Evolutionary conservation across 53 echinoderm and acorn worm genomes (phyloP).

Genomic region (Holothuria leucospilota): DNA sequence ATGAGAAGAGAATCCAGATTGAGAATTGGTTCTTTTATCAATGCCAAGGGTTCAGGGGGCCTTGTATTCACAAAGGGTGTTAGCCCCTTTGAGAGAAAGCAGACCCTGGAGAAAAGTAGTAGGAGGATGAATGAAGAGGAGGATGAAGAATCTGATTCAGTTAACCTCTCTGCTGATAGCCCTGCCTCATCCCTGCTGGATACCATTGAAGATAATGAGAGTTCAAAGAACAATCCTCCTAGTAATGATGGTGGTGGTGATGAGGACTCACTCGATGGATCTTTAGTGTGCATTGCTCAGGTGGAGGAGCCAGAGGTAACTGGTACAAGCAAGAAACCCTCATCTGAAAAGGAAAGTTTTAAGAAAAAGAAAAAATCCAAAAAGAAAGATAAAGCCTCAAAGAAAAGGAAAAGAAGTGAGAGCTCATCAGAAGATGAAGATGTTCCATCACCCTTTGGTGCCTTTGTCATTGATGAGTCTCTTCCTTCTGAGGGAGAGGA

Average conservation of each 20-base stretch:
- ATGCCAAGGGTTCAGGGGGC: conserved; percentile 12
- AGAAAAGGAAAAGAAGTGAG: conserved; percentile 14
- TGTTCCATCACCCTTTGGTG: not conserved
- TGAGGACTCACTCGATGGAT: not conserved
- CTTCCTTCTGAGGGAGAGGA: conserved; percentile 34
- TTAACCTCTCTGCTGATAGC: not conserved
- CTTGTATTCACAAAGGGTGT: conserved; percentile 14
- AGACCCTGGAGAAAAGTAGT: not conserved
- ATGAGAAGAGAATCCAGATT: conserved; percentile 2
- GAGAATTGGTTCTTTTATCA: conserved; percentile 6
- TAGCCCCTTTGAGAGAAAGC: not conserved
- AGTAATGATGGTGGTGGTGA: not conserved
- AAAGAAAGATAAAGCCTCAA: conserved; percentile 17
- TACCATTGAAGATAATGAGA: conserved; percentile 36
- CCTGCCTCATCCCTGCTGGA: not conserved
- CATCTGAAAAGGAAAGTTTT: not conserved
- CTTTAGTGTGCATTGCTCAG: not conserved
- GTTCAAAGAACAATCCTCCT: conserved; percentile 1
- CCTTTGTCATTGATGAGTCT: conserved; percentile 1
- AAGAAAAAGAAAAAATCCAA: conserved; percentile 21
- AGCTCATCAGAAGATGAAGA: not conserved
- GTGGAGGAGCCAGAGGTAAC: too few relatives aligned
- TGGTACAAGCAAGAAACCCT: not conserved
- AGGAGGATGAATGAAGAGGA: not conserved
- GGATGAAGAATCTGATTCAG: not conserved